Evolutionary conservation across 2,113 vertebrate genomes (phyloP), one percentile per base, ranked within the genome.

Genomic region (Pseudonaja textilis): DNA sequence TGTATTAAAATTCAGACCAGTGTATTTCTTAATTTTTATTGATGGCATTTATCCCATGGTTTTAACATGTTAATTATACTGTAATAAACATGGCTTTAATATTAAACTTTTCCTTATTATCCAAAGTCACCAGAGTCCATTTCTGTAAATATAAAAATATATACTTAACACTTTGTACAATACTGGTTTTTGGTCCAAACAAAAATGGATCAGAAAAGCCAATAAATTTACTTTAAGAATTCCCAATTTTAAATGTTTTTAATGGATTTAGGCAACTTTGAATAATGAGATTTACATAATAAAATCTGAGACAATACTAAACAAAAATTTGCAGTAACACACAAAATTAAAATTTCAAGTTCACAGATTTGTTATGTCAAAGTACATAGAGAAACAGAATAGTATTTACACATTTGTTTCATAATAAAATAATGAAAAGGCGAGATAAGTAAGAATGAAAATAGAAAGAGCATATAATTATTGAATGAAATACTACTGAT

Each of bases 131-230:
- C 99, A 99, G 98, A 97, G 98, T 99, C 99, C 99, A 99, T 99
- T 99, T 99, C 98, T 99, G 99, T 98, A 99, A 99, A 99, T 99
- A 99, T 98, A 99, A 99, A 99, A 99, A 99, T 99, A 99, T 99
- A 99, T 99, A 99, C 98, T 99, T 99, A 99, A 99, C 99, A 99
- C 99, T 99, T 99, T 99, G 98, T 99, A 99, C 99, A 99, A 99
- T 99, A 99, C 99, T 99, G 99, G 98, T 99, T 99, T 98, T 99
- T 99, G 99, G 99, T 99, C 99, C 99, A 99, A 99, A 99, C 99
- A 99, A 99, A 99, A 99, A 99, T 99, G 99, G 99, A 99, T 99
- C 99, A 99, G 98, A 99, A 99, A 99, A 99, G 99, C 99, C 99
- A 99, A 99, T 99, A 99, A 98, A 99, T 96, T 99, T 98, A 99